These are phyloP conservation scores for Strongylocentrotus purpuratus DNA, from an alignment of 35 echinoderm and acorn worm species.

Conservation along the genomic window DNA sequence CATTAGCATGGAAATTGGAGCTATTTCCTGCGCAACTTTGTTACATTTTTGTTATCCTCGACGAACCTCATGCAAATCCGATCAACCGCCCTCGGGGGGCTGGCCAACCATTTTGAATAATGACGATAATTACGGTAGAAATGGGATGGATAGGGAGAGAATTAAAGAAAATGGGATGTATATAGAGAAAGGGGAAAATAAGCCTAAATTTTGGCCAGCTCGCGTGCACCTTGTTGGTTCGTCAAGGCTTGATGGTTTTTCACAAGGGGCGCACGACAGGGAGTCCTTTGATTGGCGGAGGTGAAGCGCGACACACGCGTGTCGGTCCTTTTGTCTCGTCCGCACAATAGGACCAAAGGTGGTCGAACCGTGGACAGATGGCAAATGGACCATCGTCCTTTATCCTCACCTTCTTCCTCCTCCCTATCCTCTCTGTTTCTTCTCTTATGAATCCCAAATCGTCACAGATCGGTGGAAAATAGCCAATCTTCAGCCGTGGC, in stretches of 20 bases:
- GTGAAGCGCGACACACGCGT: constrained; percentile 32
- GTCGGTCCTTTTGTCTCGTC: constrained; percentile 44
- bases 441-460: constrained; percentile 9
- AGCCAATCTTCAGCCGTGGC: not conserved
- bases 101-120: constrained; percentile 26
- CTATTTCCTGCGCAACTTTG: constrained; percentile 24
- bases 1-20: constrained; percentile 28
- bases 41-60: constrained; percentile 15
- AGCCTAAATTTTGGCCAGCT: constrained; percentile 35
- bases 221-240: constrained; percentile 45
- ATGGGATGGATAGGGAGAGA: not conserved
- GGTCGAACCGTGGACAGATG: constrained; percentile 50
- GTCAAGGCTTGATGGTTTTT: constrained; percentile 30
- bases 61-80: constrained; percentile 39
- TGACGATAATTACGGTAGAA: constrained; percentile 37
- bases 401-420: constrained; percentile 6
- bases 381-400: constrained; percentile 13
- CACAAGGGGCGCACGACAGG: constrained; percentile 45
- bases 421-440: constrained; percentile 22
- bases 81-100: constrained; percentile 24
- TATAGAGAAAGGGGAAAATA: not conserved
- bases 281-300: not conserved
- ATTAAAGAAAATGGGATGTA: not conserved
- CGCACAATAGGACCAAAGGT: constrained; percentile 50
- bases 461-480: constrained; percentile 39